phyloP scores from a whole-genome alignment of 2,113 vertebrate genomes.

The Actenoides lindsayi region DNA sequence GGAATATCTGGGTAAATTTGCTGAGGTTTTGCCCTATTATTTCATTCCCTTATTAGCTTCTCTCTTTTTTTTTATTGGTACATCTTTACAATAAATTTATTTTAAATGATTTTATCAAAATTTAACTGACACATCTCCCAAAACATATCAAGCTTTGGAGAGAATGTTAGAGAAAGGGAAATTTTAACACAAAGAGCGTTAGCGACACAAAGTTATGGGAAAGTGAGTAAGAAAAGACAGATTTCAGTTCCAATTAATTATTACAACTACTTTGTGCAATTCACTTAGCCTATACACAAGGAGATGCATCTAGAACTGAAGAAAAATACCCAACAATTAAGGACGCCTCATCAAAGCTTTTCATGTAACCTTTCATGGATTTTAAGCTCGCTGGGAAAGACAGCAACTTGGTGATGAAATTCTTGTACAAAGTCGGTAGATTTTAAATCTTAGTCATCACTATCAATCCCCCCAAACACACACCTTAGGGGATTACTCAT shows the following conservation, averaged over 20 bases:
- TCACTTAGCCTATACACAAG: not conserved
- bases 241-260: not conserved
- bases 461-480: not conserved
- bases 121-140: not conserved
- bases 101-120: not conserved
- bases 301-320: not conserved
- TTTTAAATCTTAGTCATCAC: not conserved
- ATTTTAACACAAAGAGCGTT: not conserved
- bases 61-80: not conserved
- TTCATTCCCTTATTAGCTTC: not conserved
- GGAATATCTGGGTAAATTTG: not conserved
- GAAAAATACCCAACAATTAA: not conserved
- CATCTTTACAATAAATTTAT: not conserved
- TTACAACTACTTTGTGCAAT: not conserved
- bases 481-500: not conserved
- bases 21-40: not conserved
- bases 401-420: not conserved
- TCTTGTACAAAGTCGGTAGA: not conserved
- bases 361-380: not conserved
- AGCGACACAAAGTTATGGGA: not conserved
- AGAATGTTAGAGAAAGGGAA: not conserved
- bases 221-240: not conserved
- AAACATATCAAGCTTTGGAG: not conserved
- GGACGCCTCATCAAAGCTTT: constrained; percentile 4
- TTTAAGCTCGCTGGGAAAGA: not conserved